Conservation (phyloP, 2,797 vertebrate species). For the Poecile montanus region DNA sequence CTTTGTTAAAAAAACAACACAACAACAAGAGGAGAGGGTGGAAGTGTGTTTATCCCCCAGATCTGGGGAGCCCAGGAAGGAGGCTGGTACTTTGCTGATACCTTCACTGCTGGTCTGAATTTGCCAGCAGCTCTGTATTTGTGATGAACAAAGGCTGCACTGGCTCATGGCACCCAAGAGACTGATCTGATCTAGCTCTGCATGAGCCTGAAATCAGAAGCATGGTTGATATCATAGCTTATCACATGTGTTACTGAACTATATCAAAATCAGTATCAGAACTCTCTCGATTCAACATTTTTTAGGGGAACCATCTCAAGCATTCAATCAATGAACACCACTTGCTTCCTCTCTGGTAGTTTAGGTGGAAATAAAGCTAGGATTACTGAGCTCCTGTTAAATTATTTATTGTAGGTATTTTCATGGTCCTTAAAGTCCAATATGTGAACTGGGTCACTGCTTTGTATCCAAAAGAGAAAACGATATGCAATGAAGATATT, state of each 20-base stretch:
- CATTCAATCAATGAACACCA: not conserved
- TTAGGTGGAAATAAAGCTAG: not conserved
- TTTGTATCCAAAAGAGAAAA: not conserved
- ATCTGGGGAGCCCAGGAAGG: not conserved
- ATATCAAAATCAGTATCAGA: not conserved
- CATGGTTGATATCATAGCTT: not conserved
- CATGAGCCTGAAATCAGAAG: not conserved
- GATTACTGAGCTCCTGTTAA: not conserved
- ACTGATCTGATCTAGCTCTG: not conserved
- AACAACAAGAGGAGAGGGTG: not conserved
- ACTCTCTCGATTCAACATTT: not conserved
- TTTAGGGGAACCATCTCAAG: not conserved
- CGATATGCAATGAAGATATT: not conserved
- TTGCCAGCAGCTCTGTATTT: not conserved
- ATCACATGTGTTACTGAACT: not conserved
- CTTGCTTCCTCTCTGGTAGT: not conserved
- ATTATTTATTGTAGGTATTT: not conserved
- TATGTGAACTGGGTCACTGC: not conserved
- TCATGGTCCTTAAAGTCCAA: not conserved
- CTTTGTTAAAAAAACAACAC: not conserved
- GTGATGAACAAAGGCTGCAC: not conserved
- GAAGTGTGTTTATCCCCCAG: not conserved
- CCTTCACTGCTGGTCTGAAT: not conserved
- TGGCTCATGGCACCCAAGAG: not conserved
- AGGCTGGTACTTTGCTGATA: not conserved